Percentiles rank a stretch among this genome's conserved stretches.
These are phyloP conservation scores for Mus pahari DNA, from an alignment of 2,113 vertebrate species.

Conservation along the genomic window DNA sequence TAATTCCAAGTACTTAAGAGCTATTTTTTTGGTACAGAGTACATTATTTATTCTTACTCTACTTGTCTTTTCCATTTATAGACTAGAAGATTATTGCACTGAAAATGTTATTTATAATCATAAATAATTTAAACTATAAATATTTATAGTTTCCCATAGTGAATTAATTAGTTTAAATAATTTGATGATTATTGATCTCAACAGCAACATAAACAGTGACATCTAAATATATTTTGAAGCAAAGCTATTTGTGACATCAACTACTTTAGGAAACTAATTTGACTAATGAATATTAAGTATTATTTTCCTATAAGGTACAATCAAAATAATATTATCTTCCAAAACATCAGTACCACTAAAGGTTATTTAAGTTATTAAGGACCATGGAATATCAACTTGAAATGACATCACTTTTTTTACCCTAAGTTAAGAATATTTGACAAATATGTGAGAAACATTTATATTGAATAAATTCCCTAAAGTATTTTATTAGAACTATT, in stretches of 20 bases:
- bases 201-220: not conserved
- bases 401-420: not conserved
- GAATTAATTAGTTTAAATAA: not conserved
- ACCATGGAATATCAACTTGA: not conserved
- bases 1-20: not conserved
- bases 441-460: not conserved
- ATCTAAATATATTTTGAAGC: conserved; percentile 3
- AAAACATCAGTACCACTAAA: not conserved
- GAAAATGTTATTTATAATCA: not conserved
- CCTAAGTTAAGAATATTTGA: not conserved
- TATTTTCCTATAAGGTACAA: not conserved
- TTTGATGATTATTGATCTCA: not conserved
- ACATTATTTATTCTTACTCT: not conserved
- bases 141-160: not conserved
- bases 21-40: not conserved
- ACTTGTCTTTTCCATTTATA: not conserved
- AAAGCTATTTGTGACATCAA: not conserved
- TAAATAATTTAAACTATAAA: not conserved
- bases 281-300: not conserved
- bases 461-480: not conserved
- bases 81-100: not conserved
- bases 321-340: not conserved
- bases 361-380: not conserved
- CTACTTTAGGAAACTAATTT: not conserved
- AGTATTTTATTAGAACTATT: not conserved